Base-by-base conservation (phyloP, 2,888 invertebrate genomes). In the Cosmopolites sordidus region DNA sequence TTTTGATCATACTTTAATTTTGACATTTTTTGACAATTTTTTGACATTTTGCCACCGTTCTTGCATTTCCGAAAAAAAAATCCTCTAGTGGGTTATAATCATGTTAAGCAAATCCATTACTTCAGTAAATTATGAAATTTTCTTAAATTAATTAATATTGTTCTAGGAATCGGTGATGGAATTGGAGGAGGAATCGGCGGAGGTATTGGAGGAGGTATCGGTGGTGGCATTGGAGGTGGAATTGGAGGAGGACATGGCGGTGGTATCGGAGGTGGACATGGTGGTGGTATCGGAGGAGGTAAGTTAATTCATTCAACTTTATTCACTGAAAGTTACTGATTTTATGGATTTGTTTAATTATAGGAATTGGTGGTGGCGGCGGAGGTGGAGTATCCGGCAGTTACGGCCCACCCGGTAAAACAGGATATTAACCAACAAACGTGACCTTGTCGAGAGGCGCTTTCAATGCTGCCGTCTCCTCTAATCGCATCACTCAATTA, bases 381-480 rank as follows among this genome's bases (percentile, higher is more conserved):
- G 69, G 70, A 43, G 69, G 69, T 29, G 68, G 69, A 12, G 63
- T 74, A 49, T 74, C 74, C 53, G 54, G 66, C 61, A 74, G 73
- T 59, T 75, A 75, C 67, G 74, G 74, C 40, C 69, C 75, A 50
- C 75, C 76, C 46, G 73, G 73, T 61, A 75, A 75, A 64, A 70
- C 75, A 57, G 76, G 75, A 48, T 75, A 75, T 63, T 75, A 72
- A 69, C 40, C 43, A 22, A 11, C 33, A 33, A 33, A 33, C 33
- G 33, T 33, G 33, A 33, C 33, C 33, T 33, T 33, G 27, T 22
- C 22, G 33, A 12, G 11, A 11, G 4, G 33, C 33, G 33, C 5
- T 27, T 5, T 27, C 22, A 8, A 22, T 22, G 22, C 22, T 8
- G 22, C 22, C 22, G 5, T 33, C 33, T 33, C 33, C 12, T 33